Evolutionary conservation across 2,888 invertebrate genomes (phyloP).

Genomic region (Neocrepidodera transversa): DNA sequence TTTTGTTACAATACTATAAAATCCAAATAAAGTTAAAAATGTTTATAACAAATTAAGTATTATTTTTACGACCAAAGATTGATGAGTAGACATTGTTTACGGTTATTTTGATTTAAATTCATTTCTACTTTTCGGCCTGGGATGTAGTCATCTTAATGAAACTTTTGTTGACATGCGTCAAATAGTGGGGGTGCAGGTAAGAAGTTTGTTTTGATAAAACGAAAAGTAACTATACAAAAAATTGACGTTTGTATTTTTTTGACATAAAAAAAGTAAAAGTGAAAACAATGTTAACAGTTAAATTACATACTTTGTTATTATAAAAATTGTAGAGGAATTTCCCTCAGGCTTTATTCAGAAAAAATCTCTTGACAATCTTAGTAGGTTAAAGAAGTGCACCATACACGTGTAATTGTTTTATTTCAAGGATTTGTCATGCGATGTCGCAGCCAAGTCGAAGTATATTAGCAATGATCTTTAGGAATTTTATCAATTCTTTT

Average conservation of each 20-base stretch:
- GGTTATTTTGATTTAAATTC: too few species aligned
- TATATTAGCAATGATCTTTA: conserved; percentile 61
- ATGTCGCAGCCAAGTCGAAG: conserved; percentile 53
- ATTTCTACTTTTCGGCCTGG: conserved; percentile 14
- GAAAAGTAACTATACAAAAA: conserved; percentile 35
- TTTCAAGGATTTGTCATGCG: background rate
- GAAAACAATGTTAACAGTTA: background rate
- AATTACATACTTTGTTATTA: background rate
- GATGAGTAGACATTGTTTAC: too few species aligned
- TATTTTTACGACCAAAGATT: too few species aligned
- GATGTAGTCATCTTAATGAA: background rate
- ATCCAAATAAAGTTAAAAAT: too few species aligned
- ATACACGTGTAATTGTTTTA: background rate
- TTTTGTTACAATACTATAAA: too few species aligned
- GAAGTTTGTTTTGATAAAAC: conserved; percentile 18
- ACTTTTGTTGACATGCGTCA: conserved; percentile 18
- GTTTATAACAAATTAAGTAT: too few species aligned
- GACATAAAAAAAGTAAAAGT: background rate
- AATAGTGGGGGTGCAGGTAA: conserved; percentile 9
- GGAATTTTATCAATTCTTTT: conserved; percentile 71
- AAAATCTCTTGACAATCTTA: background rate
- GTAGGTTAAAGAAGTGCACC: background rate
- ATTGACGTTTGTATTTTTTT: conserved; percentile 20
- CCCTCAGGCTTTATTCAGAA: background rate
- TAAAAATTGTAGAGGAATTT: background rate